phyloP scores from a whole-genome alignment of 2,888 invertebrate genomes.

The Dinocampus coccinellae region DNA sequence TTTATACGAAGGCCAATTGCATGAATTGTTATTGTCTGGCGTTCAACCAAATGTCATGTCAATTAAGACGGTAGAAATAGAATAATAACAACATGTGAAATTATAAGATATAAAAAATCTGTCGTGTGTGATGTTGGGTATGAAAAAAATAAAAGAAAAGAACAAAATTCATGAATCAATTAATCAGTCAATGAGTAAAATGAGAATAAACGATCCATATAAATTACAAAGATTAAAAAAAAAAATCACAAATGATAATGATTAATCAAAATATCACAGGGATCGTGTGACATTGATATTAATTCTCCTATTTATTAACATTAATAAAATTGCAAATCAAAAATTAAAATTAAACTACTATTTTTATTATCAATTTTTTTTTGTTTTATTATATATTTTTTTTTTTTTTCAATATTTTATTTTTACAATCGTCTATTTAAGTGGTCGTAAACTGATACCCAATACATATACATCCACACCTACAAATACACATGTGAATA shows the following conservation, averaged over 20 bases:
- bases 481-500: too few species aligned
- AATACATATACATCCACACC: too few species aligned
- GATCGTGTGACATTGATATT: background rate
- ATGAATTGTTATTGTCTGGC: constrained; percentile 5
- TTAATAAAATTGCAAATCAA: too few species aligned
- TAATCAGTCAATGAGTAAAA: too few species aligned
- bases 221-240: background rate
- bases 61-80: background rate
- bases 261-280: constrained; percentile 8
- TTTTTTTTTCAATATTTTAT: background rate
- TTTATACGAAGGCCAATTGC: constrained; percentile 2
- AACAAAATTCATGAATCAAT: too few species aligned
- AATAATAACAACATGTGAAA: background rate
- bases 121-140: too few species aligned
- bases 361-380: too few species aligned
- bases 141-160: background rate
- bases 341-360: too few species aligned
- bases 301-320: too few species aligned
- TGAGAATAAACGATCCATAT: background rate
- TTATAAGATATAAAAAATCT: background rate
- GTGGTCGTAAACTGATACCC: background rate
- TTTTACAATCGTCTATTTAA: background rate
- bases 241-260: background rate
- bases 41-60: background rate
- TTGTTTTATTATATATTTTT: too few species aligned